phyloP scores from a whole-genome alignment of 2,888 invertebrate genomes.

The Lymantria dispar region DNA sequence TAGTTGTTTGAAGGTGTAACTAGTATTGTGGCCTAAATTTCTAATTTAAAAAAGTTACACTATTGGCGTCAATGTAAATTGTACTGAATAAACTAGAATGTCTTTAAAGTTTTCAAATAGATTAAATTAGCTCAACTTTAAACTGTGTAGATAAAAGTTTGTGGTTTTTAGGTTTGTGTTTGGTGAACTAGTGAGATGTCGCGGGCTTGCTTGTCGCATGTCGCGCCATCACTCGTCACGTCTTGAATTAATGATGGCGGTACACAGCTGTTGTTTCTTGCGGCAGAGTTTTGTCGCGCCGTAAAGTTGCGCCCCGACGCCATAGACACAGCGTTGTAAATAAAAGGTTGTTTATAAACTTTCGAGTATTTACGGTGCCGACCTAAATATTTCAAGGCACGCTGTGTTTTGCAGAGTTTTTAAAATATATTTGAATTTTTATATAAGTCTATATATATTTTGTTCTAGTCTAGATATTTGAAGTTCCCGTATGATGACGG shows the following conservation, averaged over 20 bases:
- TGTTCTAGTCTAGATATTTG: too few relatives aligned
- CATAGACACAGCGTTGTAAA: slow-evolving; percentile 23
- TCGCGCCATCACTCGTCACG: slow-evolving; percentile 21
- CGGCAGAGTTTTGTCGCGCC: slow-evolving; percentile 40
- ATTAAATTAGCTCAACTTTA: background rate
- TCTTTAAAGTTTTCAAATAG: background rate
- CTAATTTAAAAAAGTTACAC: too few relatives aligned
- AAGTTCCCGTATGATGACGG: too few relatives aligned
- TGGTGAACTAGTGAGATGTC: slow-evolving; percentile 15
- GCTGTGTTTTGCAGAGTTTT: background rate
- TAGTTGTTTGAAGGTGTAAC: too few relatives aligned
- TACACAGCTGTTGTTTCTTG: slow-evolving; percentile 41
- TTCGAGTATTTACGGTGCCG: slow-evolving; percentile 22
- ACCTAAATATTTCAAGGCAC: background rate
- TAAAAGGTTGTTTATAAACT: slow-evolving; percentile 24
- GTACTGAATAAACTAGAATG: background rate
- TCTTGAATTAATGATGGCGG: slow-evolving; percentile 58
- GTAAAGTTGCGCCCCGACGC: slow-evolving; percentile 23
- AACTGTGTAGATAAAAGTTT: background rate
- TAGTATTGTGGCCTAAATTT: too few relatives aligned
- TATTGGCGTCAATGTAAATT: background rate
- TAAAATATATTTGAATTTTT: background rate
- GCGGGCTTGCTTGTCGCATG: slow-evolving; percentile 21
- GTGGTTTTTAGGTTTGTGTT: slow-evolving; percentile 10
- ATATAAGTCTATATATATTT: background rate